phyloP scores from a whole-genome alignment of 2,113 vertebrate genomes.

The Spilogale gracilis region DNA sequence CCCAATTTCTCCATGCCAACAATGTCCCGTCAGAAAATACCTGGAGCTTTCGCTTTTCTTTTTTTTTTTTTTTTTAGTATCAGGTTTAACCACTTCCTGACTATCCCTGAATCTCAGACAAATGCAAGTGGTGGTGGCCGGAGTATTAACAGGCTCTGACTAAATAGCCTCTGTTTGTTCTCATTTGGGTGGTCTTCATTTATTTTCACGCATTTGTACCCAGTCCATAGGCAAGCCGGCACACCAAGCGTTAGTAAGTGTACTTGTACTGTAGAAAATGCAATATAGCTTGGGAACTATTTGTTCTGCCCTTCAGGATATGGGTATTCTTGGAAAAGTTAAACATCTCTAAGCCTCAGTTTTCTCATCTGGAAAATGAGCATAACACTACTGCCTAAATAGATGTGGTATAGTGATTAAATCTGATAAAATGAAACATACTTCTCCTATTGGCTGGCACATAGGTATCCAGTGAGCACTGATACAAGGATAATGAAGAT shows the following conservation, averaged over 20 bases:
- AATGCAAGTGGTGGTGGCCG: background rate
- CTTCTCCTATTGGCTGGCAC: background rate
- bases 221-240: background rate
- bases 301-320: background rate
- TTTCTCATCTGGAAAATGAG: constrained; percentile 40
- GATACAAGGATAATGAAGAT: background rate
- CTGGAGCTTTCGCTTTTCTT: background rate
- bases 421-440: background rate
- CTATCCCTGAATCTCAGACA: background rate
- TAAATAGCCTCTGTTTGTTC: background rate
- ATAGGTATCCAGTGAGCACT: background rate
- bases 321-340: background rate
- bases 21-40: background rate
- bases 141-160: background rate
- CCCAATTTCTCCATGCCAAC: background rate
- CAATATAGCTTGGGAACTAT: background rate
- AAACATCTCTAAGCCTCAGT: background rate
- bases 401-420: background rate
- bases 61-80: background rate
- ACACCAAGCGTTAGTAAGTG: background rate
- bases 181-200: background rate
- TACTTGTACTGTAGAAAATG: background rate
- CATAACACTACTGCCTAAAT: background rate
- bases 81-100: background rate
- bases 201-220: background rate